These are phyloP conservation scores for Plebejus argus DNA, from an alignment of 2,888 invertebrate genomes.

Conservation along the genomic window DNA sequence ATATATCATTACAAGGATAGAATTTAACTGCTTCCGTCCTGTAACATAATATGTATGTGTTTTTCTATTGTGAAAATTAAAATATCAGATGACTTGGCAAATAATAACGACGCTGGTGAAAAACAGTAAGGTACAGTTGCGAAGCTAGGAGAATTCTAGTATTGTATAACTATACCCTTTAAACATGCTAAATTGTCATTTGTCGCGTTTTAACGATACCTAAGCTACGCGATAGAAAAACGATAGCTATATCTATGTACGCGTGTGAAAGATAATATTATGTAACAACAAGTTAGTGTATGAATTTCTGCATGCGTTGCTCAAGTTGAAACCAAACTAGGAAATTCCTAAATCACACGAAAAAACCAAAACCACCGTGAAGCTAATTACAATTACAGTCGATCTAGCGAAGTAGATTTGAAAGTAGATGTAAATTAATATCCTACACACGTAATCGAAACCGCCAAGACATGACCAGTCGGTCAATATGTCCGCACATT, in stretches of 20 bases:
- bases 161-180: not conserved
- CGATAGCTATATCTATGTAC: too few relatives aligned
- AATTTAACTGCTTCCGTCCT: not conserved
- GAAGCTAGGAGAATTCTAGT: not conserved
- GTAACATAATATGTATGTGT: not conserved
- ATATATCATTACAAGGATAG: constrained; percentile 3
- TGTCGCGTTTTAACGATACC: not conserved
- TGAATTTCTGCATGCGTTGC: too few relatives aligned
- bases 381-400: not conserved
- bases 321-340: not conserved
- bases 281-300: too few relatives aligned
- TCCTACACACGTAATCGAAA: constrained; percentile 47
- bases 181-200: not conserved
- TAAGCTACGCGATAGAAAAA: too few relatives aligned
- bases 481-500: constrained; percentile 49
- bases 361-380: not conserved
- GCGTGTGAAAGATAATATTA: too few relatives aligned
- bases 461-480: constrained; percentile 45
- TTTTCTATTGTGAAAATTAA: not conserved
- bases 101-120: too few relatives aligned
- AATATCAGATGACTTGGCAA: not conserved
- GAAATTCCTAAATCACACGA: not conserved
- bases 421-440: constrained; percentile 45
- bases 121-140: not conserved
- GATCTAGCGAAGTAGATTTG: constrained; percentile 31